Evolutionary conservation across 92 coral and sea anemone genomes (phyloP).

Genomic region (Palythoa caribaeorum): DNA sequence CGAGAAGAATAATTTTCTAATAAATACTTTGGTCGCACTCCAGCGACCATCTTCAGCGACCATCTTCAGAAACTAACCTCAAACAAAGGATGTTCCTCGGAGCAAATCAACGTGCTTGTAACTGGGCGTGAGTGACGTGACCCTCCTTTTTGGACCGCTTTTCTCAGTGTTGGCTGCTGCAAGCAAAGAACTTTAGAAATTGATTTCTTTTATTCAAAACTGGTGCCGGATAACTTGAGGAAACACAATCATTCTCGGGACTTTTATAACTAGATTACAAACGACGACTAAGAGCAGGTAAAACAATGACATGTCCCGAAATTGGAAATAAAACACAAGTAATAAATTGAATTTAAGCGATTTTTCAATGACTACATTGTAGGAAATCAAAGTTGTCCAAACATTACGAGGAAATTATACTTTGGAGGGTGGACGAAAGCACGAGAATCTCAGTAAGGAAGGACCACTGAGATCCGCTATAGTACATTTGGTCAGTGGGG

Average conservation of each 20-base stretch:
- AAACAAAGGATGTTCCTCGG: slow-evolving; percentile 5
- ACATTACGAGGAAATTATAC: no score
- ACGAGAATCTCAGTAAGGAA: no score
- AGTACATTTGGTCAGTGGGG: no score
- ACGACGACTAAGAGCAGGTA: neutral
- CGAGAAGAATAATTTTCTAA: neutral
- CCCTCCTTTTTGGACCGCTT: neutral
- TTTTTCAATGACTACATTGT: no score
- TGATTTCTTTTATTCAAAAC: neutral
- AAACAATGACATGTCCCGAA: neutral
- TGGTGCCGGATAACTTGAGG: neutral
- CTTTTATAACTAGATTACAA: neutral
- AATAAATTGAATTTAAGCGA: no score
- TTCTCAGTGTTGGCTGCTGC: slow-evolving; percentile 7
- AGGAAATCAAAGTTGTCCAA: no score
- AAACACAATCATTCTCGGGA: neutral
- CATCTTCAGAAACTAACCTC: neutral
- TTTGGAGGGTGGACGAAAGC: no score
- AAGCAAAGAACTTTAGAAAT: neutral
- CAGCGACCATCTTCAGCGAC: no score
- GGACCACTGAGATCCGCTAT: no score
- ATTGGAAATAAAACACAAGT: neutral
- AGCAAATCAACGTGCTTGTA: slow-evolving; percentile 13
- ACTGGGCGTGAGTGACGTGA: neutral
- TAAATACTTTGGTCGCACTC: neutral